A percentile compares a stretch with the other conserved stretches of the same genome.
phyloP scores from a whole-genome alignment of 2,113 vertebrate species.

The Brienomyrus longianalis region DNA sequence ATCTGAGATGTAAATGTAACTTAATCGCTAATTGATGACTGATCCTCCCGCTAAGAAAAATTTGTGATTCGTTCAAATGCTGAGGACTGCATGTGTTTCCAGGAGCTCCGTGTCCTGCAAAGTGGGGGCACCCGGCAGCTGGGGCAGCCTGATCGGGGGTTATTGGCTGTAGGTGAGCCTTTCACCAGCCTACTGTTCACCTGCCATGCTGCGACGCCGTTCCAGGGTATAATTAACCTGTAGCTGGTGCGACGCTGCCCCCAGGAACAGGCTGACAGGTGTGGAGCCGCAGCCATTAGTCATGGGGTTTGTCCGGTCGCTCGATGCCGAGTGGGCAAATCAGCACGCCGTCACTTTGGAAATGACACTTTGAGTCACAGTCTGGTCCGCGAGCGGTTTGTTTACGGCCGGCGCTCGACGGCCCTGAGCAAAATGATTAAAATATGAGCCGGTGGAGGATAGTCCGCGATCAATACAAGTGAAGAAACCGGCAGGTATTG shows the following conservation, averaged over 20 bases:
- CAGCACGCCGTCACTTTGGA: slow-evolving; percentile 66
- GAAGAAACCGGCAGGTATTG: not conserved
- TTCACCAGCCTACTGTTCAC: slow-evolving; percentile 47
- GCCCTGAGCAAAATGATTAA: slow-evolving; percentile 43
- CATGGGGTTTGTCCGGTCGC: slow-evolving; percentile 75
- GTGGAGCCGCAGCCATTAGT: slow-evolving; percentile 73
- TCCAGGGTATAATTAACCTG: slow-evolving; percentile 57
- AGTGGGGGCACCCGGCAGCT: too few relatives aligned
- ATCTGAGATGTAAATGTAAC: not conserved
- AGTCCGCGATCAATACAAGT: slow-evolving; percentile 34
- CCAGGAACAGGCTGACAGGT: slow-evolving; percentile 66
- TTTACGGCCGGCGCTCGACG: slow-evolving; percentile 45
- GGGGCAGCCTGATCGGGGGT: not conserved
- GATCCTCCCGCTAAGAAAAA: not conserved
- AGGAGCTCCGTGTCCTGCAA: not conserved
- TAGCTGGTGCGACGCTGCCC: slow-evolving; percentile 67
- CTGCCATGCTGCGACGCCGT: slow-evolving; percentile 56
- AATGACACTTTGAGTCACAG: slow-evolving; percentile 66
- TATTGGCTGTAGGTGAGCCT: slow-evolving; percentile 20
- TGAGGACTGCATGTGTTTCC: not conserved
- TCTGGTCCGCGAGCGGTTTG: slow-evolving; percentile 50
- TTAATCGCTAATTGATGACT: not conserved
- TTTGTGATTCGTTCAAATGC: not conserved
- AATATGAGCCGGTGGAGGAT: slow-evolving; percentile 35
- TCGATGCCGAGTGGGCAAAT: slow-evolving; percentile 69